These are phyloP conservation scores for Hypsopygia costalis DNA, from an alignment of 2,888 invertebrate genomes.

Conservation along the genomic window DNA sequence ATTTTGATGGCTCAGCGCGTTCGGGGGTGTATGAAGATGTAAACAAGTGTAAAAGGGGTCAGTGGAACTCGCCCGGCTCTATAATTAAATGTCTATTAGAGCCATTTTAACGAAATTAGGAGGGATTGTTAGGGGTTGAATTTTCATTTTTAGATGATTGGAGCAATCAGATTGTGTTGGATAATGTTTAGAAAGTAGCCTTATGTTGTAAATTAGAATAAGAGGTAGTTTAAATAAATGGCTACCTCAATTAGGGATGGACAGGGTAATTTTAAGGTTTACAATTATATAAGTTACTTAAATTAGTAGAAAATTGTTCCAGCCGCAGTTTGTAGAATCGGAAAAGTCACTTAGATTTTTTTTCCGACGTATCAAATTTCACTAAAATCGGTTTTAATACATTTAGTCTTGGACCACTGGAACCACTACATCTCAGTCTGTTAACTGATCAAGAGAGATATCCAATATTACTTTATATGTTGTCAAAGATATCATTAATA, in stretches of 20 bases:
- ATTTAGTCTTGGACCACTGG: no score
- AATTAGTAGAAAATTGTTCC: no score
- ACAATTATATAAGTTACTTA: no score
- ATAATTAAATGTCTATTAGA: conserved; percentile 79
- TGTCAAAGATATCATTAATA: no score
- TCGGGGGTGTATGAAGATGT: conserved; percentile 74
- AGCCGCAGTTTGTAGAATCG: no score
- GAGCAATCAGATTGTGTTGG: conserved; percentile 44
- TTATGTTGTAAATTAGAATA: conserved; percentile 33
- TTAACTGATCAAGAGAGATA: no score
- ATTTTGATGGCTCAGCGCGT: conserved; percentile 74
- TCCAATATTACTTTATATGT: no score
- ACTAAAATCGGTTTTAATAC: no score
- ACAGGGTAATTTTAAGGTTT: no score
- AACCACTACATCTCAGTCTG: no score
- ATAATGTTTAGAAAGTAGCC: conserved; percentile 37
- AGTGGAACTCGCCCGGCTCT: conserved; percentile 62
- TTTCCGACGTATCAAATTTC: no score
- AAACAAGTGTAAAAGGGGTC: conserved; percentile 81
- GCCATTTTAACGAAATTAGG: conserved; percentile 69
- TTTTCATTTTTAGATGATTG: conserved; percentile 56
- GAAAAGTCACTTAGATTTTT: no score
- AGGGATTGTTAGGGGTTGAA: conserved; percentile 58
- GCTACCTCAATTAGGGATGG: conserved; percentile 5
- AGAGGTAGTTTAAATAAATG: conserved; percentile 25